Conservation (phyloP, 2,797 vertebrate species). For the Holocentrus rufus region DNA sequence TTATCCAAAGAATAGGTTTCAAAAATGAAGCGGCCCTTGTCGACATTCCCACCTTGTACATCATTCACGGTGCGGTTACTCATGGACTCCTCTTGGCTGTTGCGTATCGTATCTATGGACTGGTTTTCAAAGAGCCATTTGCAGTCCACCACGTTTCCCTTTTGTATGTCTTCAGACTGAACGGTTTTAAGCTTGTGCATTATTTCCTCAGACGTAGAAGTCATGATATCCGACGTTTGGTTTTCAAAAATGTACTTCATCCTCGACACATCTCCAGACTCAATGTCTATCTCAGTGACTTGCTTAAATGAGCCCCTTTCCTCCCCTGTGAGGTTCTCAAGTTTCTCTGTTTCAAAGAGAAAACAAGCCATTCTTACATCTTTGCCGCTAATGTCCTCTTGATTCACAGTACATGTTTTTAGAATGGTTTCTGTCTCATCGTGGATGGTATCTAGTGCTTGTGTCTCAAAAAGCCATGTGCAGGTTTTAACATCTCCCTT, state of each 20-base stretch:
- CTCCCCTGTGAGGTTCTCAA: constrained; percentile 86
- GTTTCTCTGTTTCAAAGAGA: constrained; percentile 91
- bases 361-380: constrained; percentile 88
- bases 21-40: constrained; percentile 90
- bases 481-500: constrained; percentile 93
- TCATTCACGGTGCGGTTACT: constrained; percentile 83
- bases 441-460: constrained; percentile 86
- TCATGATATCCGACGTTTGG: constrained; percentile 87
- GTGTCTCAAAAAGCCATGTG: constrained; percentile 93
- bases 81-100: constrained; percentile 74
- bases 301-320: constrained; percentile 81
- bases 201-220: constrained; percentile 86
- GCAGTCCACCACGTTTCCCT: constrained; percentile 88
- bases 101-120: constrained; percentile 85
- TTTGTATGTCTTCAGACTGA: constrained; percentile 88
- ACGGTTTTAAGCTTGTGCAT: constrained; percentile 86
- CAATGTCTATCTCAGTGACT: constrained; percentile 87
- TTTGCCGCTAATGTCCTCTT: constrained; percentile 89
- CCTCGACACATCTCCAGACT: constrained; percentile 89
- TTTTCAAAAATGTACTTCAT: constrained; percentile 94
- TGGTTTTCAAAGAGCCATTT: constrained; percentile 94
- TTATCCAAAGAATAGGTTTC: constrained; percentile 90
- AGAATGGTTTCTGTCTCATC: constrained; percentile 82
- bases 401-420: constrained; percentile 83
- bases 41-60: constrained; percentile 89